These are phyloP conservation scores for Coptodon rendalli DNA, from an alignment of 2,113 vertebrate genomes.

Conservation along the genomic window DNA sequence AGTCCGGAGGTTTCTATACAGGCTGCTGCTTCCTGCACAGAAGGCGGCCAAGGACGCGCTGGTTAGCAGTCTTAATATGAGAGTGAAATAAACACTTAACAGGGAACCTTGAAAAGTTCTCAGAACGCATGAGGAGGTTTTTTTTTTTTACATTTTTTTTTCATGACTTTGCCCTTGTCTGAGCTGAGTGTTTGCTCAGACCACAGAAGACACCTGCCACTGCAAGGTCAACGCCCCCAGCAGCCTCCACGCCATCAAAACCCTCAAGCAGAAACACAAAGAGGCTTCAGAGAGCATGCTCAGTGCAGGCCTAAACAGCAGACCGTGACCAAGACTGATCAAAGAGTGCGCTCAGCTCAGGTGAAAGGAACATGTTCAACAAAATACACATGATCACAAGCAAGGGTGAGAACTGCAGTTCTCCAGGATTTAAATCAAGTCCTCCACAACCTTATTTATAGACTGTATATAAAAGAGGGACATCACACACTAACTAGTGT, in stretches of 20 bases:
- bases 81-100: constrained; percentile 2
- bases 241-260: constrained; percentile 29
- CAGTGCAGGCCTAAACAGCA: neutral
- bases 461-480: neutral
- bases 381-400: neutral
- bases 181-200: neutral
- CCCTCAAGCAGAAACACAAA: constrained; percentile 42
- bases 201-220: constrained; percentile 24
- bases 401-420: neutral
- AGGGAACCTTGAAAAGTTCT: constrained; percentile 32
- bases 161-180: constrained; percentile 29
- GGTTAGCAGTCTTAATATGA: neutral
- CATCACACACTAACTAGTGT: neutral
- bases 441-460: neutral
- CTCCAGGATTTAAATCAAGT: neutral
- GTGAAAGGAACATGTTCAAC: neutral
- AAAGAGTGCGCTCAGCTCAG: neutral
- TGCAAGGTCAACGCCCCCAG: constrained; percentile 25
- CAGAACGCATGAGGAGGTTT: neutral
- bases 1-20: neutral
- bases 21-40: constrained; percentile 18
- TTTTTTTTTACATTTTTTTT: neutral
- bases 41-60: constrained; percentile 26
- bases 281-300: neutral
- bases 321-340: neutral